Base-by-base conservation (phyloP, 2,888 invertebrate species). In the Scelioninae gen. 2 region DNA sequence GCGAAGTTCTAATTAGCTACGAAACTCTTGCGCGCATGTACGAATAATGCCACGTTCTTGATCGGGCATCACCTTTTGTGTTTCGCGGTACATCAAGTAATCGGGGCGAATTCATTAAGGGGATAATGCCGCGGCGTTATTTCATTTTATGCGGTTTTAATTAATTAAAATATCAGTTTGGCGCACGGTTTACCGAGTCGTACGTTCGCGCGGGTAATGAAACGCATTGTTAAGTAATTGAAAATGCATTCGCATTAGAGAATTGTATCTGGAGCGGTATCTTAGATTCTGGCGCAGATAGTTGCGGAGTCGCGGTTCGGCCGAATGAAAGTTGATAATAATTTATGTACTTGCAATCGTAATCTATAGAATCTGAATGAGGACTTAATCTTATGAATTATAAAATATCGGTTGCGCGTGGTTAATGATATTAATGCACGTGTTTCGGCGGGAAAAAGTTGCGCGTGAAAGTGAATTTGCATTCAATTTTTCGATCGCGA, bases 1-100 rank as follows among this genome's bases (percentile, higher is more conserved):
- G 43, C 58, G 37, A 46, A 58, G 25, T 58, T 37, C 69, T 73
- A 73, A 73, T 73, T 73, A 64, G 73, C 58, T 63, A 52, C 25
- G 68, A 68, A 61, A 63, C 61, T 58, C 50, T 55, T 43, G 60
- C 22, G 57, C 60, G 41, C 41, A 22, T 55, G n/a, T 41, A 22
- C 58, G 53, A 65, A 46, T 53, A 58, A 52, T 52, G 31, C 58
- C 45, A 18, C 58, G 53, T 64, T 39, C 52, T 22, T 46, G 68
- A 57, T 69, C 52, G 64, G 11, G 45, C 68, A 39, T 57, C 53
- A 58, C 43, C 73, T 69, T 65, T 68, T 64, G 57, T 67, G 57
- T 67, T 65, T 72, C 22, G 19, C 28, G 11, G 41, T 46, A 45
- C 39, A 53, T 37, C 35, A 9, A 55, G 35, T 55, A 67, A 64